A percentile compares a stretch with the other conserved stretches of the same genome.
phyloP scores from a whole-genome alignment of 2,113 vertebrate genomes.

The Gymnogyps californianus region DNA sequence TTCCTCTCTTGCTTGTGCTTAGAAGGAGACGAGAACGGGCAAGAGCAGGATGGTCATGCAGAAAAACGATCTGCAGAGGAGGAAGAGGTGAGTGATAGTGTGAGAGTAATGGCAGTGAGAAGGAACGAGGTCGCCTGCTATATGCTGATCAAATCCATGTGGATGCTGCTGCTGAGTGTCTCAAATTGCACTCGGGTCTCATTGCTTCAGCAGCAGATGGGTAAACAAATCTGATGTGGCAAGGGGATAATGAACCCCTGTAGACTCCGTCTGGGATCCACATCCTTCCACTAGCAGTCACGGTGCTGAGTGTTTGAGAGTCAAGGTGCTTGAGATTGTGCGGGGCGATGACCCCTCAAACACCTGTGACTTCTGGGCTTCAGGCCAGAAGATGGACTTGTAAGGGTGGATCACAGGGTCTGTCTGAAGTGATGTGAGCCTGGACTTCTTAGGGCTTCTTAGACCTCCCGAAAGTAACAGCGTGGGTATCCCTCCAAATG shows the following conservation, averaged over 20 bases:
- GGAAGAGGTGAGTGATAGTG: constrained; percentile 66
- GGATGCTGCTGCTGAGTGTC: neutral
- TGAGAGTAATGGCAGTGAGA: neutral
- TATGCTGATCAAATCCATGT: neutral
- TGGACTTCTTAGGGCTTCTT: neutral
- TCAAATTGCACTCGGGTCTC: neutral
- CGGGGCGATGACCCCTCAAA: neutral
- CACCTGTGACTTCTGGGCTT: neutral
- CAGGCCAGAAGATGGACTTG: neutral
- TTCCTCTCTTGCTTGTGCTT: constrained; percentile 18
- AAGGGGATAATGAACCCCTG: neutral
- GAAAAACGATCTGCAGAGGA: constrained; percentile 80
- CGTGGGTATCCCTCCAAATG: neutral
- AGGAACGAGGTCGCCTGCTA: neutral
- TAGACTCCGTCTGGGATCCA: neutral
- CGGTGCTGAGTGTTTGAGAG: neutral
- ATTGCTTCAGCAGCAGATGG: neutral
- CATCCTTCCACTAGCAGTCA: neutral
- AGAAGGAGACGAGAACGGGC: constrained; percentile 76
- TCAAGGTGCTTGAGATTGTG: neutral
- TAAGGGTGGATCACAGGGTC: neutral
- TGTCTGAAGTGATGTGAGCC: neutral
- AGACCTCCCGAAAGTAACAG: neutral
- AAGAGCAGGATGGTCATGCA: constrained; percentile 76
- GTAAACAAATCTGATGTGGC: neutral